Base-by-base conservation (phyloP, 2,797 vertebrate genomes). In the Oreortyx pictus region DNA sequence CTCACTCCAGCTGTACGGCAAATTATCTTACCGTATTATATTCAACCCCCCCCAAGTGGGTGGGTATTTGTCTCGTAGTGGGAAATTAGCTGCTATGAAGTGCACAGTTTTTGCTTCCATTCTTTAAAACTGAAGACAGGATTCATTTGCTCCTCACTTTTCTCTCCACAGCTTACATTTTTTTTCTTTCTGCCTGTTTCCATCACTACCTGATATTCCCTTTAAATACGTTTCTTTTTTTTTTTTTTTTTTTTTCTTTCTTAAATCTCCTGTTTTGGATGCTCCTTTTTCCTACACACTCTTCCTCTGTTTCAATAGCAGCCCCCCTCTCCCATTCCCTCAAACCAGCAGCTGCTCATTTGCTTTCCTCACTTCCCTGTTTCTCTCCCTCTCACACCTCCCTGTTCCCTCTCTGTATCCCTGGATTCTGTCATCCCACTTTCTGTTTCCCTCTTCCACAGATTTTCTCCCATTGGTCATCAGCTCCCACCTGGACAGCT, bases 381-480 rank as follows among this genome's bases (percentile, higher is more conserved):
- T 94, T 92, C 50, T 66, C 62, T 10, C 74, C 37, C 70, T 85
- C 83, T 89, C 74, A 73, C 84, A 94, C 93, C 93, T 82, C 83
- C 91, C 35, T 93, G 64, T 75, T 82, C 79, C 44, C 35, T 90
- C 59, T 54, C 14, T 18, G 41, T 66, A 73, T 85, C 62, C 67
- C 75, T 91, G 75, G 46, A 68, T 75, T 47, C 86, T 4, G 1
- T 60, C 56, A 90, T 35, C 17, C 20, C 6, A n/a, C 41, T 92
- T 94, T 93, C 89, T 87, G 79, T 94, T 94, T 86, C 79, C 17
- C 57, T 87, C 95, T 92, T 76, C 70, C 85, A 86, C 22, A 3
- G 25, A 1, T 73, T 92, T 83, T 94, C 47, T 86, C 33, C 56
- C 7, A n/a, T 54, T 35, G 14, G 18, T 86, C 50, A 56, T 64